Evolutionary conservation across 2,888 invertebrate species (phyloP), one percentile per base, ranked within the genome.

Genomic region (Aphidoletes aphidimyza): DNA sequence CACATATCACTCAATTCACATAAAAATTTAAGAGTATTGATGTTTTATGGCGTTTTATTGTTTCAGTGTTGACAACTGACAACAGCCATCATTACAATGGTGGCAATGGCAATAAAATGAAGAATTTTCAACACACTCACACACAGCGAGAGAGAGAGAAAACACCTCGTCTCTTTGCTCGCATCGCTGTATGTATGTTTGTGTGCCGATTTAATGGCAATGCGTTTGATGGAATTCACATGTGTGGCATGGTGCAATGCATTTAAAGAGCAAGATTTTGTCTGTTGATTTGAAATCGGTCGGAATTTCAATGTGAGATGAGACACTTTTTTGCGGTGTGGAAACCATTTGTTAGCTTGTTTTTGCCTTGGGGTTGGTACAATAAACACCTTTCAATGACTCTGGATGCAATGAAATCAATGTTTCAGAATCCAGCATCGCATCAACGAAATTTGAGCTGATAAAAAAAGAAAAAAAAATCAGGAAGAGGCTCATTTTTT

Each of bases 1-100:
- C 14, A 69, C 69, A 69, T 69, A 69, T 69, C 69, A 30, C 69
- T 69, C 69, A 69, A 69, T 69, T 30, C 69, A 69, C 69, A 69
- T 69, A 69, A 69, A 69, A 69, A 11, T 69, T 69, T 69, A 69
- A 69, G 69, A 69, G 69, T 69, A 69, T 69, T 69, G 69, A 69
- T 69, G 69, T 69, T 69, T 69, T 34, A 69, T 69, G 30, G 69
- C 34, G 14, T 69, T 69, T 69, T 69, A 69, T 69, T 69, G 69
- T 69, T 69, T 69, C 69, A 69, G 17, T 34, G 69, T 30, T 69
- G 69, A 69, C 69, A 69, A 69, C 69, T 30, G 69, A 69, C 30
- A 69, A 69, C 69, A 69, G 2, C 69, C 34, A 30, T 69, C 19
- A 54, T 54, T 54, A 54, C 69, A 69, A 69, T 69, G 69, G 34